Evolutionary conservation across 1,140 invertebrate species (phyloP).

Genomic region (Heliconius hermathena): DNA sequence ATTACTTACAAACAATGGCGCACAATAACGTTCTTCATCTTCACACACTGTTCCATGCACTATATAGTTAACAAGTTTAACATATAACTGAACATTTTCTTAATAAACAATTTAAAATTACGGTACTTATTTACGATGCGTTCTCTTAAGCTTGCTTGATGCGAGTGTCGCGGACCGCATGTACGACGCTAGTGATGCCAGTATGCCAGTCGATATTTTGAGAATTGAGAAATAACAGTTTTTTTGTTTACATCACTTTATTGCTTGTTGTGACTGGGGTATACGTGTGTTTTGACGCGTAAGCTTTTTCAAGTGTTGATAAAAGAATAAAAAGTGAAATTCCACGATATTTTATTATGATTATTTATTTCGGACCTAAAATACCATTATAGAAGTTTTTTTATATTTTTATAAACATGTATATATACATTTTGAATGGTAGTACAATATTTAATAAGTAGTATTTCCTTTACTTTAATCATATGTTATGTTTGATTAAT

Average conservation of each 20-base stretch:
- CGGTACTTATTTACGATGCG: constrained; percentile 29
- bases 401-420: no score
- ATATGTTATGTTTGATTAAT: no score
- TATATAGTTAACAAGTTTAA: not conserved
- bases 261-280: not conserved
- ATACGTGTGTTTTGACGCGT: not conserved
- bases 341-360: no score
- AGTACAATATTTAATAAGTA: no score
- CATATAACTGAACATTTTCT: constrained; percentile 32
- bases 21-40: constrained; percentile 35
- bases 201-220: not conserved
- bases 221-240: not conserved
- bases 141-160: constrained; percentile 28
- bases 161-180: constrained; percentile 26
- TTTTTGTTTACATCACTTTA: not conserved
- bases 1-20: constrained; percentile 40
- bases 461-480: no score
- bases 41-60: constrained; percentile 26
- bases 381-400: no score
- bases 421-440: no score
- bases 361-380: no score
- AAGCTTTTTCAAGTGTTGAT: not conserved
- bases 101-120: constrained; percentile 15
- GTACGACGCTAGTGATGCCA: constrained; percentile 39
- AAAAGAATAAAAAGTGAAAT: not conserved